Conservation (phyloP, 2,113 vertebrate genomes). For the Chamaea fasciata region DNA sequence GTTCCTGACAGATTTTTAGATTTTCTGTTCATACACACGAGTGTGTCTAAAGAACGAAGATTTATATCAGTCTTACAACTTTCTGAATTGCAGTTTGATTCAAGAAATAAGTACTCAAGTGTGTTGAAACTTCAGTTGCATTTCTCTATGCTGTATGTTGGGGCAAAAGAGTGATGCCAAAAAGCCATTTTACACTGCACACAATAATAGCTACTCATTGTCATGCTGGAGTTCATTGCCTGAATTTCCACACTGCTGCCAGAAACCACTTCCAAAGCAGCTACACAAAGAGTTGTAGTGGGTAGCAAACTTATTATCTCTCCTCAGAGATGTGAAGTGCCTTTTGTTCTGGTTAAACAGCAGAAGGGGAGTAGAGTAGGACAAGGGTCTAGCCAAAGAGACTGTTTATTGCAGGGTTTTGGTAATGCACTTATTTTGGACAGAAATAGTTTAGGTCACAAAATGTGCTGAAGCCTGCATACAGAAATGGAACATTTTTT, state of each 20-base stretch:
- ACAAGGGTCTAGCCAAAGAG: neutral
- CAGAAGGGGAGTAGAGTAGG: neutral
- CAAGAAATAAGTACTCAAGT: neutral
- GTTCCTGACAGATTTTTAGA: neutral
- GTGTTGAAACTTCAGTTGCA: neutral
- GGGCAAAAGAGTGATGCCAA: neutral
- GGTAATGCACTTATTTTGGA: neutral
- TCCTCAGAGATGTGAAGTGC: neutral
- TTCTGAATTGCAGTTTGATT: neutral
- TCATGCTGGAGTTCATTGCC: neutral
- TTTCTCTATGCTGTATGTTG: neutral
- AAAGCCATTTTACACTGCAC: neutral
- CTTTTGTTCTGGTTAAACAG: neutral
- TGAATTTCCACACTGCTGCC: neutral
- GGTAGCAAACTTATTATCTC: neutral
- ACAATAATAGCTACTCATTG: neutral
- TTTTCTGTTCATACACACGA: neutral
- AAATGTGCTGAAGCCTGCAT: neutral
- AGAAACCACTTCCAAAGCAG: neutral
- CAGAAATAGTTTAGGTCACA: neutral
- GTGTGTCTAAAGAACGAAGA: neutral
- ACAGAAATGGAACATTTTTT: neutral
- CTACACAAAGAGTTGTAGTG: neutral
- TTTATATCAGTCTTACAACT: neutral
- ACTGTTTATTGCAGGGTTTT: neutral